A percentile compares a stretch with the other conserved stretches of the same genome.
Conservation (phyloP, 2,797 vertebrate genomes). For the Pygocentrus nattereri region DNA sequence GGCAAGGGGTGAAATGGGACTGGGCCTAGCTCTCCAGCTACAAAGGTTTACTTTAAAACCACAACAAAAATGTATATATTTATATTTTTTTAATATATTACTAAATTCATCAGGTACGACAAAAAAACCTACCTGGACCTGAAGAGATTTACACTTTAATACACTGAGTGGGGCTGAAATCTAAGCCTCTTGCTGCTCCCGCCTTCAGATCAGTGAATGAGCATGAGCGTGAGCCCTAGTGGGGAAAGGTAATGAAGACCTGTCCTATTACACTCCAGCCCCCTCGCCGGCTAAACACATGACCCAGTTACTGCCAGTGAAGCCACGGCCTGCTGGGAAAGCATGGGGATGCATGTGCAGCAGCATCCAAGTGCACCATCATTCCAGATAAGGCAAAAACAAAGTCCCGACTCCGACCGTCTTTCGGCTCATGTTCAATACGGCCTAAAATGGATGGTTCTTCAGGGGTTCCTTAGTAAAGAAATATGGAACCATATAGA, state of each 20-base stretch:
- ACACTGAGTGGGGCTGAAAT: constrained; percentile 10
- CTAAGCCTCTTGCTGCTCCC: constrained; percentile 19
- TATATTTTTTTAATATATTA: no score
- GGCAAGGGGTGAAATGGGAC: no score
- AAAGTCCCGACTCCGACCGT: not conserved
- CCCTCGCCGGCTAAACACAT: not conserved
- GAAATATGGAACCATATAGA: no score
- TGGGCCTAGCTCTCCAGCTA: no score
- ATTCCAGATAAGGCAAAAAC: not conserved
- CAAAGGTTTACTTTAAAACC: not conserved
- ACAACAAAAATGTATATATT: no score
- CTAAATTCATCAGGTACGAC: not conserved
- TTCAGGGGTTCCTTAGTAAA: no score
- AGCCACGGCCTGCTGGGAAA: not conserved
- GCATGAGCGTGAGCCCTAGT: not conserved
- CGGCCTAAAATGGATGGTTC: no score
- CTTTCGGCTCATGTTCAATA: not conserved
- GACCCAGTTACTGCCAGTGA: not conserved
- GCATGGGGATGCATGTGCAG: not conserved
- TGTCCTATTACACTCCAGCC: constrained; percentile 6
- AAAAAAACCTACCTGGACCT: no score
- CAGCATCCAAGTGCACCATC: not conserved
- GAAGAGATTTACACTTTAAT: not conserved
- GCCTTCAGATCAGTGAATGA: constrained; percentile 19
- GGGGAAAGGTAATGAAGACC: constrained; percentile 27